These are phyloP conservation scores for Eupithecia centaureata DNA, from an alignment of 2,888 invertebrate genomes.

Conservation along the genomic window DNA sequence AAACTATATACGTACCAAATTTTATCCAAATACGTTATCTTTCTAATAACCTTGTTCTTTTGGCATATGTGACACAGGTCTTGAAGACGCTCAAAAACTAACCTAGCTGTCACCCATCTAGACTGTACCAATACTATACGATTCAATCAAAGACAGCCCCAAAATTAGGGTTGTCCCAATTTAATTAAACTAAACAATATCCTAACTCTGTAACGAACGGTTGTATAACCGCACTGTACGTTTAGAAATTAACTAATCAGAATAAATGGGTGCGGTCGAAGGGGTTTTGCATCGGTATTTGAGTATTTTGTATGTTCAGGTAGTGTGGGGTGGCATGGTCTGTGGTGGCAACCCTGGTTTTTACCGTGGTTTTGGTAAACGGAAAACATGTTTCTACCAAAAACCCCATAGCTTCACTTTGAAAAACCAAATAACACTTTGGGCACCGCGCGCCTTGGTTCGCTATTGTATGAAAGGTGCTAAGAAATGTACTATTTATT, in stretches of 20 bases:
- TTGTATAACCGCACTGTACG: constrained; percentile 33
- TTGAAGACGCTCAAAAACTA: neutral
- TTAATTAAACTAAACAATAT: constrained; percentile 50
- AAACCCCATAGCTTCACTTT: too few relatives aligned
- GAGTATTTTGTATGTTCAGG: constrained; percentile 33
- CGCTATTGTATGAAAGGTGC: too few relatives aligned
- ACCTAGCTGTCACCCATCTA: constrained; percentile 1
- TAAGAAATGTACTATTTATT: too few relatives aligned
- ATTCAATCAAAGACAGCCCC: constrained; percentile 37
- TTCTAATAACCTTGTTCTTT: too few relatives aligned
- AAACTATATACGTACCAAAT: too few relatives aligned
- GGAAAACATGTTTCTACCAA: too few relatives aligned
- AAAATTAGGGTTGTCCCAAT: constrained; percentile 45
- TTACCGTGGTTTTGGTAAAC: neutral
- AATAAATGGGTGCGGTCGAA: constrained; percentile 47
- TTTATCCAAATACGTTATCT: too few relatives aligned
- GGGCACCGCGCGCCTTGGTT: neutral
- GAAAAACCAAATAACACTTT: too few relatives aligned
- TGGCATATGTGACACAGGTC: neutral
- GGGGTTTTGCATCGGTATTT: constrained; percentile 47
- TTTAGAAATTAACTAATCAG: constrained; percentile 49
- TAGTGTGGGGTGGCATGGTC: constrained; percentile 13
- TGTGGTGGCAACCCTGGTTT: neutral
- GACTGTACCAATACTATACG: constrained; percentile 19
- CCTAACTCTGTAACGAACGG: constrained; percentile 44